phyloP scores from a whole-genome alignment of 2,113 vertebrate species.

The Hipposideros armiger region DNA sequence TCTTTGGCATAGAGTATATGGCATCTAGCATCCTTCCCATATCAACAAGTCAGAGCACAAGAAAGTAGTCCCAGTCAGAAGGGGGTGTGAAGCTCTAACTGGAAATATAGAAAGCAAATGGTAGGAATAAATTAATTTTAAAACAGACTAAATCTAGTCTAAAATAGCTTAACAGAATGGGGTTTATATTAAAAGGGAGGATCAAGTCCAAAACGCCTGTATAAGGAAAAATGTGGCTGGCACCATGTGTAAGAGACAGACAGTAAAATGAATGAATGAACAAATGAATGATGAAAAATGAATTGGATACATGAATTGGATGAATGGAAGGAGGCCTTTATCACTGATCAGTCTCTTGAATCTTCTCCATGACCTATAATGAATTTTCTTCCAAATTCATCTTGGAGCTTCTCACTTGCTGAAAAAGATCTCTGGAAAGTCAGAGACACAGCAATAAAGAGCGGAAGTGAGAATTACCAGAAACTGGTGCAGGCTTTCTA shows the following conservation, averaged over 20 bases:
- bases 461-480: neutral
- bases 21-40: neutral
- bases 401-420: neutral
- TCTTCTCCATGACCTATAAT: neutral
- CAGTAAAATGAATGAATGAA: neutral
- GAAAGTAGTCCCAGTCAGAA: conserved; percentile 2
- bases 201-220: neutral
- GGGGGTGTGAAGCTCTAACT: neutral
- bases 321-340: neutral
- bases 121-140: conserved; percentile 44
- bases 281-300: neutral
- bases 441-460: neutral
- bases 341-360: neutral
- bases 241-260: neutral
- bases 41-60: neutral
- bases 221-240: neutral
- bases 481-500: neutral
- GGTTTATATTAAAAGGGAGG: neutral
- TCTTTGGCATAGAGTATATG: neutral
- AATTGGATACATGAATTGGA: neutral
- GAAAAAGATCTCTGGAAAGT: neutral
- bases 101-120: neutral
- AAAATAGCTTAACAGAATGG: neutral
- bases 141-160: conserved; percentile 18
- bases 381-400: neutral